Conservation (phyloP, 2,797 vertebrate species). For the Notolepis coatsorum region DNA sequence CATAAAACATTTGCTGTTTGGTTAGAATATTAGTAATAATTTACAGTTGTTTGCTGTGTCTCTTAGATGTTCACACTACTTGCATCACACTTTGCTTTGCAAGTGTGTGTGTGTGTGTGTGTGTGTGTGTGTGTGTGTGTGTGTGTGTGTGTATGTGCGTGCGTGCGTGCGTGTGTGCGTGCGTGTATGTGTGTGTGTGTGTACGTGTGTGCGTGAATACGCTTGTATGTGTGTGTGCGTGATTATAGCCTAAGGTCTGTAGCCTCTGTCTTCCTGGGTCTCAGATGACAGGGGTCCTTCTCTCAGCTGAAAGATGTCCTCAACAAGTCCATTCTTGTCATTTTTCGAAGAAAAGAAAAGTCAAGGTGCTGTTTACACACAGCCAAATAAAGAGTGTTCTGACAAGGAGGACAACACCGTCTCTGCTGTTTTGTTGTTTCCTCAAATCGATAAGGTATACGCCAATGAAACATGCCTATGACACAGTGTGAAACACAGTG, state of each 20-base stretch:
- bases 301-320: conserved; percentile 66
- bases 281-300: conserved; percentile 77
- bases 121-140: conserved; percentile 14
- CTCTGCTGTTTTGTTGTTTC: neutral
- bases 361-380: conserved; percentile 51
- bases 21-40: too few species aligned
- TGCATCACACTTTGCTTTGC: neutral
- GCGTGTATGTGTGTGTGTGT: neutral
- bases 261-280: conserved; percentile 46
- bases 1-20: neutral
- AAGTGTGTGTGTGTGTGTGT: conserved; percentile 9
- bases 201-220: neutral
- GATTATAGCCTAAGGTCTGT: conserved; percentile 69
- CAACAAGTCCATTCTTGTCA: conserved; percentile 77
- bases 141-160: conserved; percentile 26
- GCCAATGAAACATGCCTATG: neutral
- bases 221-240: conserved; percentile 19
- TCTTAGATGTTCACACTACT: neutral
- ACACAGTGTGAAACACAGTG: neutral
- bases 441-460: conserved; percentile 12
- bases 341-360: conserved; percentile 53
- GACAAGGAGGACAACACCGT: conserved; percentile 9
- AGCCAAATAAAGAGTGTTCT: conserved; percentile 26
- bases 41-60: neutral
- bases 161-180: neutral